phyloP scores from a whole-genome alignment of 2,888 invertebrate species.

The Pterostichus madidus region DNA sequence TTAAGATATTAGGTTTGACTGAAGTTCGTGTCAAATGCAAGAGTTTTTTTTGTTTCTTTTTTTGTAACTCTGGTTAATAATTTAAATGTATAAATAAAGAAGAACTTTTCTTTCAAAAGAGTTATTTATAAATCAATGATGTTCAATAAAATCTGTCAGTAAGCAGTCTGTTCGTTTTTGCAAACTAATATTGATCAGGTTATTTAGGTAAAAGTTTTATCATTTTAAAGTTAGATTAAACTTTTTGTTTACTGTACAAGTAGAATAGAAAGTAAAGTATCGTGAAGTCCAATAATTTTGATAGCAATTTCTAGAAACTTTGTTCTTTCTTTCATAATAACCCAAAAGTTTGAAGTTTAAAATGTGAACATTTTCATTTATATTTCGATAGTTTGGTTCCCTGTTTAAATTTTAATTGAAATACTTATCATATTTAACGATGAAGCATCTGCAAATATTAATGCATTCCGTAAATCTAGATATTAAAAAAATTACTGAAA shows the following conservation, averaged over 20 bases:
- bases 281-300: slow-evolving; percentile 53
- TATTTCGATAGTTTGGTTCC: slow-evolving; percentile 18
- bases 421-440: slow-evolving; percentile 17
- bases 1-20: background rate
- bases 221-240: slow-evolving; percentile 47
- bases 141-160: no score
- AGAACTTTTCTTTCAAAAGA: no score
- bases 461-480: no score
- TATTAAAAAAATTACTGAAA: no score
- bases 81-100: background rate
- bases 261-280: slow-evolving; percentile 49
- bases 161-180: no score
- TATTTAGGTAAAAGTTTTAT: slow-evolving; percentile 36
- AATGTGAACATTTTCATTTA: slow-evolving; percentile 36
- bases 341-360: slow-evolving; percentile 31
- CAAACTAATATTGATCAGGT: background rate
- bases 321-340: slow-evolving; percentile 16
- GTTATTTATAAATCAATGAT: no score
- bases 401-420: slow-evolving; percentile 23
- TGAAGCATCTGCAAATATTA: no score
- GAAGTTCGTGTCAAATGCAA: no score
- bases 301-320: slow-evolving; percentile 55
- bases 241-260: slow-evolving; percentile 55
- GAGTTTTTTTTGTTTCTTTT: no score
- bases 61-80: background rate